Evolutionary conservation across 1,140 invertebrate species (phyloP).

Genomic region (Anastatus disparis): DNA sequence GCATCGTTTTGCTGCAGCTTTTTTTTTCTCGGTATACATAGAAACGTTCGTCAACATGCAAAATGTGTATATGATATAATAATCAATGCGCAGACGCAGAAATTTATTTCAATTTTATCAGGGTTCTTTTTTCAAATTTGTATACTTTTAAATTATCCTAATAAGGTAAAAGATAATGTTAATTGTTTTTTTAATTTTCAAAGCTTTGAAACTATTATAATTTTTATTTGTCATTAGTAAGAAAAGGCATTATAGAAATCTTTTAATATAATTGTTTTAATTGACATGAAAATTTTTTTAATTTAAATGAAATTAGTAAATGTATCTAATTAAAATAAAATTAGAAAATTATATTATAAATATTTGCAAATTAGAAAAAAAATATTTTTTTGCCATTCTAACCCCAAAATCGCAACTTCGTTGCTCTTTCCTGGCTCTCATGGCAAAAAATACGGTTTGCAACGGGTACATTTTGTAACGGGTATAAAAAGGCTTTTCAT

Average conservation of each 20-base stretch:
- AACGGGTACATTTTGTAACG: no score
- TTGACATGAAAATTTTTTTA: background rate
- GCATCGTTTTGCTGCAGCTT: background rate
- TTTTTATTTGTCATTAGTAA: background rate
- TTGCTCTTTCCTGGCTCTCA: no score
- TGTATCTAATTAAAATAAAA: background rate
- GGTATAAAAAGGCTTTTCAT: no score
- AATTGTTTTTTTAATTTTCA: background rate
- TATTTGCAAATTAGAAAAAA: no score
- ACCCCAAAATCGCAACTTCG: no score
- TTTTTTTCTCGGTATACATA: background rate
- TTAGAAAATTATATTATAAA: no score
- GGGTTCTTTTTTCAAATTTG: background rate
- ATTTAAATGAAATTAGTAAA: background rate
- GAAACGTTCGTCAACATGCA: background rate
- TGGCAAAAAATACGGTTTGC: no score
- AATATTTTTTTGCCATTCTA: no score
- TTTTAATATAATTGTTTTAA: background rate
- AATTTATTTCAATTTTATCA: background rate
- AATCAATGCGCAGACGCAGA: background rate
- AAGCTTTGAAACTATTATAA: constrained; percentile 17
- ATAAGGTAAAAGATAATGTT: background rate
- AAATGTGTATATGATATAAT: background rate
- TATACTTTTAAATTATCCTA: background rate
- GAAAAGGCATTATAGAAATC: background rate